These are phyloP conservation scores for Diabrotica virgifera DNA, from an alignment of 1,140 invertebrate species.

Conservation along the genomic window DNA sequence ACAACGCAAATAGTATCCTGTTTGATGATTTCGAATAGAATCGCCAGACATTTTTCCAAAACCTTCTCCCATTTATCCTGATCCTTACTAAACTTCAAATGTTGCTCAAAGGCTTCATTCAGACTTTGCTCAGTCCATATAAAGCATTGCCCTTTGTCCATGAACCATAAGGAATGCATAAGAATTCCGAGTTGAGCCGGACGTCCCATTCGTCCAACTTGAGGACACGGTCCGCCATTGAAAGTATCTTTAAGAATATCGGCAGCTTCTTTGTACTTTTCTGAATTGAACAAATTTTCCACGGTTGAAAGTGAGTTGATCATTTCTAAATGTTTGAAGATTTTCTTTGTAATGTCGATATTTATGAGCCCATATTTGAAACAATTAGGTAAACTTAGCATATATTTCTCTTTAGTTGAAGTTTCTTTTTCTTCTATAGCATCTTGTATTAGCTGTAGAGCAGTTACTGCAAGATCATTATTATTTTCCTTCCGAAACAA, in stretches of 20 bases:
- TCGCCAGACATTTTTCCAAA: constrained; percentile 65
- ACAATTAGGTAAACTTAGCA: constrained; percentile 53
- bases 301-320: constrained; percentile 56
- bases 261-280: constrained; percentile 63
- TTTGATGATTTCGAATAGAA: constrained; percentile 64
- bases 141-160: constrained; percentile 63
- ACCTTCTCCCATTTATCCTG: constrained; percentile 58
- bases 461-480: constrained; percentile 51
- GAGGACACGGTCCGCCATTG: constrained; percentile 42
- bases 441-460: constrained; percentile 50
- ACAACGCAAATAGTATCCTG: constrained; percentile 58
- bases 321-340: constrained; percentile 53
- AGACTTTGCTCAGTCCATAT: constrained; percentile 73
- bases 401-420: constrained; percentile 36
- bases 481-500: constrained; percentile 53
- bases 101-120: constrained; percentile 52
- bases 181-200: constrained; percentile 60
- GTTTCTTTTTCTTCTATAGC: constrained; percentile 46
- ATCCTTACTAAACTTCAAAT: constrained; percentile 46
- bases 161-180: constrained; percentile 68
- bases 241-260: constrained; percentile 60
- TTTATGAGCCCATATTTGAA: constrained; percentile 52
- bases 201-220: constrained; percentile 49
- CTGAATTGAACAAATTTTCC: constrained; percentile 58
- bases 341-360: constrained; percentile 47